phyloP scores from a whole-genome alignment of 2,113 vertebrate species.

The Clarias gariepinus region DNA sequence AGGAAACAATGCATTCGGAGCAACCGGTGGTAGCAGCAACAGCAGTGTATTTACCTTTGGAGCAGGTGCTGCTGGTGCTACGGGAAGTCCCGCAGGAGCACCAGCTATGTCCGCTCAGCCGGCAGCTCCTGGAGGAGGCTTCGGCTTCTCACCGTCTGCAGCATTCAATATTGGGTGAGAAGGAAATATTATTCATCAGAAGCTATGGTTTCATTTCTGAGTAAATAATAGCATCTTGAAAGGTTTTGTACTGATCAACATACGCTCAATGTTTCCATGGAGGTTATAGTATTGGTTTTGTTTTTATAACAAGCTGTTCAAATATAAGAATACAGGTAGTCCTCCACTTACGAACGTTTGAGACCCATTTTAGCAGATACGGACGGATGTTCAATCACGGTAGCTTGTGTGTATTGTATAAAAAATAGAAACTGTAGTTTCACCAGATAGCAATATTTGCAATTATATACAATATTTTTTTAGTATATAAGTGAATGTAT shows the following conservation, averaged over 20 bases:
- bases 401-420: too few species aligned
- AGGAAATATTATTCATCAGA: too few species aligned
- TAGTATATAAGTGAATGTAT: too few species aligned
- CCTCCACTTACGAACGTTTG: too few species aligned
- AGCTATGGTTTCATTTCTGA: neutral
- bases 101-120: constrained; percentile 73
- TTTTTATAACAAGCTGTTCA: neutral
- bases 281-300: neutral
- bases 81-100: constrained; percentile 60
- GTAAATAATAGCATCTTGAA: neutral
- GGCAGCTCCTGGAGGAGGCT: constrained; percentile 72
- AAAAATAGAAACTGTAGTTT: too few species aligned
- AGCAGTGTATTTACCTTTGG: constrained; percentile 84
- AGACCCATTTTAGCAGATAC: too few species aligned
- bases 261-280: neutral
- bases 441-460: too few species aligned
- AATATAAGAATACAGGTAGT: neutral
- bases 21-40: constrained; percentile 58
- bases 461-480: too few species aligned
- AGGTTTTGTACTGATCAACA: neutral
- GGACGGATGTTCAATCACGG: too few species aligned
- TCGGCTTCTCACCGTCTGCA: constrained; percentile 75
- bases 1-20: constrained; percentile 76
- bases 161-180: constrained; percentile 86
- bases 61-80: constrained; percentile 61